A percentile compares a stretch with the other conserved stretches of the same genome.
Conservation (phyloP, 2,797 vertebrate species). For the Eurystomus glaucurus region DNA sequence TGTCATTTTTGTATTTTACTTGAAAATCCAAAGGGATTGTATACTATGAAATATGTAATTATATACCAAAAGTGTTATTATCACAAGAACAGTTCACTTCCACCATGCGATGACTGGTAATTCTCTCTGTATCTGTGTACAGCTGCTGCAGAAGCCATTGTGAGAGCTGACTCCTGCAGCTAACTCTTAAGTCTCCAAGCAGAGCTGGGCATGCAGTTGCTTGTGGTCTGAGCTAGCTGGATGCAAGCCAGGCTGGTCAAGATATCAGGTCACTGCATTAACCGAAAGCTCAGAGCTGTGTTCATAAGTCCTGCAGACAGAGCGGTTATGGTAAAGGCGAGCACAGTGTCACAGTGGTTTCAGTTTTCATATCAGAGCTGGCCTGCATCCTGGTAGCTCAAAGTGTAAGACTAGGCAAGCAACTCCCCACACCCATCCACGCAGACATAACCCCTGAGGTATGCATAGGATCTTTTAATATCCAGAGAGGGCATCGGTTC, state of each 20-base stretch:
- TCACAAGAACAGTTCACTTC: neutral
- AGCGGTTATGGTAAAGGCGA: neutral
- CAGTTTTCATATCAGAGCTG: neutral
- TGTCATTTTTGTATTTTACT: slow-evolving; percentile 1
- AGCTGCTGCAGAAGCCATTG: neutral
- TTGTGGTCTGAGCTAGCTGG: neutral
- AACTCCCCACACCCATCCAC: neutral
- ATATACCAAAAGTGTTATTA: neutral
- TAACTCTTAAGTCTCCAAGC: neutral
- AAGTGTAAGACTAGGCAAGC: neutral
- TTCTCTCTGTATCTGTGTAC: neutral
- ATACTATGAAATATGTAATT: neutral
- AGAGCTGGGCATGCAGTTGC: neutral
- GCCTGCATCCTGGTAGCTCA: neutral
- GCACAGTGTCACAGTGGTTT: neutral
- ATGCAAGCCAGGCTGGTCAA: neutral
- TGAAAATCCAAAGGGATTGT: neutral
- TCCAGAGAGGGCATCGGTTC: neutral
- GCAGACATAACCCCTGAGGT: neutral
- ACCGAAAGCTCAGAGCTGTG: neutral
- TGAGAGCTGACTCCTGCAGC: neutral
- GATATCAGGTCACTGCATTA: slow-evolving; percentile 5
- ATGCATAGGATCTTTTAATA: neutral
- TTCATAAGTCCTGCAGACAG: neutral
- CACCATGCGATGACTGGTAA: neutral